Evolutionary conservation across 2,888 invertebrate species (phyloP).

Genomic region (Microlaimidae sp.): DNA sequence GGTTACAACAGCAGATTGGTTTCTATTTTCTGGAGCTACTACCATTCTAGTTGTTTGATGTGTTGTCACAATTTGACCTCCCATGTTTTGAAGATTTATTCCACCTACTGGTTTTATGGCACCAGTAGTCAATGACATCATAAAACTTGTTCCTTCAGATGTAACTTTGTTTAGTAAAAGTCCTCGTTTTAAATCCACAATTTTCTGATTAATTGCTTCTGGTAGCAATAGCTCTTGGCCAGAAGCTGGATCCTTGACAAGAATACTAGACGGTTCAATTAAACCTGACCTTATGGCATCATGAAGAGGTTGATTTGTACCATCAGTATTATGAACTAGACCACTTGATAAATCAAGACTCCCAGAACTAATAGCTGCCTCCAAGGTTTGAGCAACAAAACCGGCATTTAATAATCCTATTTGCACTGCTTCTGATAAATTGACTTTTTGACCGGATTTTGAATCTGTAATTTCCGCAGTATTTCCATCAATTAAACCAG

Average conservation of each 20-base stretch:
- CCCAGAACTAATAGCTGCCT: slow-evolving; percentile 16
- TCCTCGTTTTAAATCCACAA: slow-evolving; percentile 28
- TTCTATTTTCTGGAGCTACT: not conserved
- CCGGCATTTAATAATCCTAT: slow-evolving; percentile 33
- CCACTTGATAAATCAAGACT: slow-evolving; percentile 44
- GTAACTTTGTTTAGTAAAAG: slow-evolving; percentile 37
- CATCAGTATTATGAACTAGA: slow-evolving; percentile 61
- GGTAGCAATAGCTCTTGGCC: slow-evolving; percentile 25
- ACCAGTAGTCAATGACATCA: slow-evolving; percentile 19
- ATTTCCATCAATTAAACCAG: slow-evolving; percentile 38
- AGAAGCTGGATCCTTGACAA: slow-evolving; percentile 22
- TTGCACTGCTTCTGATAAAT: slow-evolving; percentile 36
- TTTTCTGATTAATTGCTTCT: slow-evolving; percentile 29
- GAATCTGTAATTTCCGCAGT: slow-evolving; percentile 39
- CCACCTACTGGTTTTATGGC: not conserved
- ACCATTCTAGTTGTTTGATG: not conserved
- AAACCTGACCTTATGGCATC: slow-evolving; percentile 64
- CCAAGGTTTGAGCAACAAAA: slow-evolving; percentile 29
- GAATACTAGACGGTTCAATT: slow-evolving; percentile 49
- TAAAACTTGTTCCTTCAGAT: slow-evolving; percentile 27
- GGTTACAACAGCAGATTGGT: not conserved
- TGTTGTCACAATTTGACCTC: not conserved
- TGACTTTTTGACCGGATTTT: slow-evolving; percentile 34
- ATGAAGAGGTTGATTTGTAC: slow-evolving; percentile 56
- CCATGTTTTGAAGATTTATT: too few species aligned